Evolutionary conservation across 2,797 vertebrate genomes (phyloP).

Genomic region (Aselliscus stoliczkanus): DNA sequence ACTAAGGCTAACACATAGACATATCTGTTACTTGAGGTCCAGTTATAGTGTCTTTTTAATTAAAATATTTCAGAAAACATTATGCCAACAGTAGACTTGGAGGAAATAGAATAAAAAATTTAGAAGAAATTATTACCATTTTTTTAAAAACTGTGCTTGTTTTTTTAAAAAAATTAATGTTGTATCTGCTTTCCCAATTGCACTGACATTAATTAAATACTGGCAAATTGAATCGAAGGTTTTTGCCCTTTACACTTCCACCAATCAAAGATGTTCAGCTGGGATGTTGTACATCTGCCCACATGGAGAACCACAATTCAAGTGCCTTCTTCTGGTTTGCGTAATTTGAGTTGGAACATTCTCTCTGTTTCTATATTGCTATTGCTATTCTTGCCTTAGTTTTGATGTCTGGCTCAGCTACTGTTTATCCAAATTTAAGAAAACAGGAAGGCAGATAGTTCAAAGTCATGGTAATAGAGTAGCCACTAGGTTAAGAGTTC

Average conservation of each 20-base stretch:
- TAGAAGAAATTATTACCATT: background rate
- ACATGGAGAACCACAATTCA: background rate
- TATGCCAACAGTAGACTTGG: background rate
- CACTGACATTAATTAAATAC: background rate
- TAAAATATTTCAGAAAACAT: background rate
- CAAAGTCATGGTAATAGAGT: background rate
- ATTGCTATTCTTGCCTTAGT: constrained; percentile 21
- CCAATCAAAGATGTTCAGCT: background rate
- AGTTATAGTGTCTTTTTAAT: background rate
- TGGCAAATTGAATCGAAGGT: background rate
- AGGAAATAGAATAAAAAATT: background rate
- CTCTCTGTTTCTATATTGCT: background rate
- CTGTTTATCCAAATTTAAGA: constrained; percentile 33
- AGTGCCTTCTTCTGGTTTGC: background rate
- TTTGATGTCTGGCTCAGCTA: background rate
- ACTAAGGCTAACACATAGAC: background rate
- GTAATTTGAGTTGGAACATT: background rate
- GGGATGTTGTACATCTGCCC: background rate
- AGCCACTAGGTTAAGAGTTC: background rate
- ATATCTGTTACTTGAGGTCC: background rate
- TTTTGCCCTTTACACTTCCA: background rate
- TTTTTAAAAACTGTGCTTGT: background rate
- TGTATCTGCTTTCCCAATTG: background rate
- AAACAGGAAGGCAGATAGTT: constrained; percentile 28
- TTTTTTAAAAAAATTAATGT: background rate